These are phyloP conservation scores for Cettia cetti DNA, from an alignment of 2,113 vertebrate genomes.

Conservation along the genomic window DNA sequence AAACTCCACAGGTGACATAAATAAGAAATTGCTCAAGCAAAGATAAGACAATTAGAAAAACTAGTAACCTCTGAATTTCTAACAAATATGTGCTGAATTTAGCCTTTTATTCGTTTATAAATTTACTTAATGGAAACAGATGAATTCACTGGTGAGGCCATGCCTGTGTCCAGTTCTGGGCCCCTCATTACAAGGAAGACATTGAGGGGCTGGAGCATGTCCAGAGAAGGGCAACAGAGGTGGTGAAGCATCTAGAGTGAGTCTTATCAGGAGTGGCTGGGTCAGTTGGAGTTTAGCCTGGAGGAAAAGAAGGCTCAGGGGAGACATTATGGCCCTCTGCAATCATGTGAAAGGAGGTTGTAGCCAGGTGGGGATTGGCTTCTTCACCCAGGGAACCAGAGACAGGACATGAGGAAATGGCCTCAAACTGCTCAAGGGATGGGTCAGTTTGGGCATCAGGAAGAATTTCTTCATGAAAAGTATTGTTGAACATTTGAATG, in stretches of 20 bases:
- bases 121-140: background rate
- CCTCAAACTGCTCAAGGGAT: background rate
- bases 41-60: background rate
- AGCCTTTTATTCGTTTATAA: background rate
- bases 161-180: background rate
- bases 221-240: background rate
- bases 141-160: background rate
- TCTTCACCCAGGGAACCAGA: background rate
- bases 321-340: background rate
- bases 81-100: background rate
- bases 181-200: background rate
- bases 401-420: background rate
- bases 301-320: background rate
- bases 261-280: background rate
- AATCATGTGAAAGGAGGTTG: background rate
- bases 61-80: background rate
- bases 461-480: background rate
- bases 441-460: background rate
- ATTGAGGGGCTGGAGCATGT: background rate
- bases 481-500: background rate
- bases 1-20: fast-evolving
- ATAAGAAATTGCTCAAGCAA: background rate
- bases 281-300: background rate
- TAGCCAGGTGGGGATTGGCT: no score
- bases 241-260: background rate